Evolutionary conservation across 1,140 invertebrate species (phyloP).

Genomic region (Musca vetustissima): DNA sequence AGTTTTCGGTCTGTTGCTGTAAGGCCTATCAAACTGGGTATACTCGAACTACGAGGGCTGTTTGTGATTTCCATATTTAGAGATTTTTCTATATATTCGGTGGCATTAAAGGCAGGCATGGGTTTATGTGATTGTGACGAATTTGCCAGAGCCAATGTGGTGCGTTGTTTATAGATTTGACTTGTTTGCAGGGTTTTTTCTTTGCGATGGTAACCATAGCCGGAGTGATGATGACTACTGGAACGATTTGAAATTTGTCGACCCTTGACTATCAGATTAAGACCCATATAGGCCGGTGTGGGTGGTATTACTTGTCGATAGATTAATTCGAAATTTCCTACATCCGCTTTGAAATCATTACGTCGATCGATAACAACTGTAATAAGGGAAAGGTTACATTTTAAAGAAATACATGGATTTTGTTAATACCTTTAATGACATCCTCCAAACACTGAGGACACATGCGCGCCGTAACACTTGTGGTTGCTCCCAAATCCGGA

Average conservation of each 20-base stretch:
- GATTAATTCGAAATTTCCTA: constrained; percentile 82
- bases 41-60: constrained; percentile 40
- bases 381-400: constrained; percentile 50
- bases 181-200: constrained; percentile 43
- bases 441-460: constrained; percentile 88
- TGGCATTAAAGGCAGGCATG: constrained; percentile 53
- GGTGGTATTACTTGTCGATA: constrained; percentile 74
- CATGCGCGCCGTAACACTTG: constrained; percentile 82
- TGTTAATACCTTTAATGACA: constrained; percentile 81
- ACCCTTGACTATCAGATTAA: constrained; percentile 53
- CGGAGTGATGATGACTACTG: constrained; percentile 38
- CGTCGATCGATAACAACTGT: constrained; percentile 85
- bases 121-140: constrained; percentile 42
- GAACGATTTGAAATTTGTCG: constrained; percentile 47
- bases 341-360: constrained; percentile 75
- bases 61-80: constrained; percentile 44
- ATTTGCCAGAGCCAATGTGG: constrained; percentile 36
- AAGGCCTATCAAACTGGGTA: neutral
- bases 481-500: constrained; percentile 86
- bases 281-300: constrained; percentile 81
- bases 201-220: constrained; percentile 40
- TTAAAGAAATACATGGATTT: neutral
- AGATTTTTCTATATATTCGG: constrained; percentile 50
- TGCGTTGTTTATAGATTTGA: constrained; percentile 43
- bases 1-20: neutral